These are phyloP conservation scores for Mamestra brassicae DNA, from an alignment of 2,888 invertebrate genomes.

Conservation along the genomic window DNA sequence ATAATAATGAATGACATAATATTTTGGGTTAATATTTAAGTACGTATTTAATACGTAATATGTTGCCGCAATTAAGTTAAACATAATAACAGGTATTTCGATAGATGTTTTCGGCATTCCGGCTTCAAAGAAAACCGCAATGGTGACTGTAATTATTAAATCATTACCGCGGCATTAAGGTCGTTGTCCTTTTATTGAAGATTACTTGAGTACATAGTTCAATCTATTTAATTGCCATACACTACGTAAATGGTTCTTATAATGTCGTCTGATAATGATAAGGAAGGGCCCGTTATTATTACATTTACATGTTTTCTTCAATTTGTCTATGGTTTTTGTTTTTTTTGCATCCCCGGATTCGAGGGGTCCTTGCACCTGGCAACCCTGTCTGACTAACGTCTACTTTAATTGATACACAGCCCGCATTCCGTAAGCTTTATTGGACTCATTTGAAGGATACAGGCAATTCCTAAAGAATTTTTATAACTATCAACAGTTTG, in stretches of 20 bases:
- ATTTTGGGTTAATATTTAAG: conserved; percentile 2
- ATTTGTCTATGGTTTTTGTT: not conserved
- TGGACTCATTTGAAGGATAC: conserved; percentile 74
- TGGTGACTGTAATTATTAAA: conserved; percentile 52
- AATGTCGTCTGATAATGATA: conserved; percentile 31
- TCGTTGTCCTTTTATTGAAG: conserved; percentile 46
- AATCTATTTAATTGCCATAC: conserved; percentile 40
- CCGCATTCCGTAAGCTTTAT: conserved; percentile 83
- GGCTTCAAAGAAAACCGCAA: conserved; percentile 62
- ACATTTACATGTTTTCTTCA: conserved; percentile 13
- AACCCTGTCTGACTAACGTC: conserved; percentile 79
- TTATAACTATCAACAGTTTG: conserved; percentile 69
- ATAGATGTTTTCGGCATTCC: conserved; percentile 33
- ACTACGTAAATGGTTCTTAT: conserved; percentile 27
- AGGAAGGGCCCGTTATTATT: conserved; percentile 3
- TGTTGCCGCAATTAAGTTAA: conserved; percentile 45
- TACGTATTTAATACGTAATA: not conserved
- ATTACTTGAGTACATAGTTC: conserved; percentile 40
- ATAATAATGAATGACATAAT: conserved; percentile 1
- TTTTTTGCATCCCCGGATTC: conserved; percentile 37
- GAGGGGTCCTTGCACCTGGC: conserved; percentile 64
- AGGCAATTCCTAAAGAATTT: conserved; percentile 74
- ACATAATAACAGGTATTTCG: conserved; percentile 38
- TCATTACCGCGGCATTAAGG: conserved; percentile 44
- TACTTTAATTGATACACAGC: conserved; percentile 86